A percentile compares a stretch with the other conserved stretches of the same genome.
phyloP scores from a whole-genome alignment of 2,797 vertebrate species.

The Galago senegalensis region DNA sequence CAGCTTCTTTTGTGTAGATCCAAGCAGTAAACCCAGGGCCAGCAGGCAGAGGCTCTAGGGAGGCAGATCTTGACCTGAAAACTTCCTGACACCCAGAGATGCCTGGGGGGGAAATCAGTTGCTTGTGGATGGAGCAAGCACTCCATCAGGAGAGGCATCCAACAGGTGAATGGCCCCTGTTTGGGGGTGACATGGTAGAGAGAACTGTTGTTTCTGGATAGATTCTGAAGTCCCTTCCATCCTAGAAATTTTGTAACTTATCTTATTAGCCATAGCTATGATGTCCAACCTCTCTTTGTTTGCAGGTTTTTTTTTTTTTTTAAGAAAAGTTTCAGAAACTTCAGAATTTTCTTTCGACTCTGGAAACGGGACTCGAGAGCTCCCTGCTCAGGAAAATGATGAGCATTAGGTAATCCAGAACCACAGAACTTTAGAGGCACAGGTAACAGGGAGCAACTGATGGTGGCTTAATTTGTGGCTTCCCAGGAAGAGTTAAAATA shows the following conservation, averaged over 20 bases:
- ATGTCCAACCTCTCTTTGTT: background rate
- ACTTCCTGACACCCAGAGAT: no score
- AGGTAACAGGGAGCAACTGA: background rate
- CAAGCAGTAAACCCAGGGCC: background rate
- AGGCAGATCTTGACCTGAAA: background rate
- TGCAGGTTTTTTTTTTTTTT: background rate
- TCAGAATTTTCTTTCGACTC: background rate
- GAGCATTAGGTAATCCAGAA: background rate
- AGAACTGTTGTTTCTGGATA: background rate
- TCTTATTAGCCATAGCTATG: background rate
- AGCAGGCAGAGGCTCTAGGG: background rate
- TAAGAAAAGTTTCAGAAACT: conserved; percentile 1
- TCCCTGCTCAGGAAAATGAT: background rate
- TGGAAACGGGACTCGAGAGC: background rate
- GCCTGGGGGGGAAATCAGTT: accelerated
- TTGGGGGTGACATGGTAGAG: background rate
- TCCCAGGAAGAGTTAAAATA: background rate
- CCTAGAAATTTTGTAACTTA: background rate
- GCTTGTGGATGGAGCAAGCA: background rate
- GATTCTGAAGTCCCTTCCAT: background rate
- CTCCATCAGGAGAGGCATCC: background rate
- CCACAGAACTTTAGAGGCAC: accelerated
- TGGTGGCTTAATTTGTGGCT: background rate
- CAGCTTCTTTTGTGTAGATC: background rate
- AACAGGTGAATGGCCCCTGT: background rate